Conservation (phyloP, 2,888 invertebrate species). For the Xanthia togata region DNA sequence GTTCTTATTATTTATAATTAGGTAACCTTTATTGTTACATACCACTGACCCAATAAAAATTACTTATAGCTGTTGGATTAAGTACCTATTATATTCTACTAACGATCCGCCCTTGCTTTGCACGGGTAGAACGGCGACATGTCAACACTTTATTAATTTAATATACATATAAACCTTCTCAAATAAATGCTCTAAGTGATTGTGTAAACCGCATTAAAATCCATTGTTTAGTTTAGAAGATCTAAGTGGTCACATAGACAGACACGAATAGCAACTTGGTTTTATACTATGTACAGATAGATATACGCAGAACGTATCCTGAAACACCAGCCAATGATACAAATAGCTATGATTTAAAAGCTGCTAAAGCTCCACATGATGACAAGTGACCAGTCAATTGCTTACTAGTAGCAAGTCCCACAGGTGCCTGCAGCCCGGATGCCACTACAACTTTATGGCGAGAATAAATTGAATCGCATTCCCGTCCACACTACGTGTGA, state of each 20-base stretch:
- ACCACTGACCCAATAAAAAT: background rate
- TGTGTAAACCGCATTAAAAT: no score
- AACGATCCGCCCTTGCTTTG: no score
- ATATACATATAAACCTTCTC: background rate
- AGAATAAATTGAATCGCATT: constrained; percentile 50
- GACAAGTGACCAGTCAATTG: constrained; percentile 21
- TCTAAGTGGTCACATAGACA: background rate
- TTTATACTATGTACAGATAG: background rate
- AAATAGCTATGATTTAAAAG: constrained; percentile 13
- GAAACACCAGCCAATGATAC: background rate
- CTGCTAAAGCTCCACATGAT: background rate
- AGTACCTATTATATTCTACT: background rate
- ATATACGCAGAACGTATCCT: background rate
- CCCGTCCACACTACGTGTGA: constrained; percentile 14
- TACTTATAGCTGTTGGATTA: background rate
- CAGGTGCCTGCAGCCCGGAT: constrained; percentile 35
- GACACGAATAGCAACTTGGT: no score
- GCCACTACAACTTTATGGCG: constrained; percentile 30
- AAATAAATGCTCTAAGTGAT: no score
- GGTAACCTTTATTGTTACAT: background rate
- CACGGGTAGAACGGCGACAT: no score
- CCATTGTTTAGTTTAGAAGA: no score
- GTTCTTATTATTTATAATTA: background rate
- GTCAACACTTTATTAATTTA: background rate
- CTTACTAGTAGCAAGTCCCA: background rate